phyloP scores from a whole-genome alignment of 2,797 vertebrate species.

The Centroberyx gerrardi region DNA sequence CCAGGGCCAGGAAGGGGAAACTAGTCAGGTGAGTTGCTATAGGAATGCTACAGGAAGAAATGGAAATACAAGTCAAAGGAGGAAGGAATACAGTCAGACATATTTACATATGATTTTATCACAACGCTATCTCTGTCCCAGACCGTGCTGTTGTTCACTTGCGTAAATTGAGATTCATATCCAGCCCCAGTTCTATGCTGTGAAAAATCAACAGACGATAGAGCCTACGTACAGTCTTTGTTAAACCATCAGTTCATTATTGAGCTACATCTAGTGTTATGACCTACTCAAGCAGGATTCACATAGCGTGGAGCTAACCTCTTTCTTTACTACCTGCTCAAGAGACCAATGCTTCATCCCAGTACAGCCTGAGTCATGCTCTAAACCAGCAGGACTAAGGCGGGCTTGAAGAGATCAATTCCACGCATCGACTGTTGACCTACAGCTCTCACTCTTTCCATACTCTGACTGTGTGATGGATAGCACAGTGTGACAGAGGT shows the following conservation, averaged over 20 bases:
- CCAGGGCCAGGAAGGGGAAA: slow-evolving; percentile 31
- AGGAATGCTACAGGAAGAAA: slow-evolving; percentile 75
- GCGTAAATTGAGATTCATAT: slow-evolving; percentile 67
- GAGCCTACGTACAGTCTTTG: slow-evolving; percentile 46
- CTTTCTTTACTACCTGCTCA: slow-evolving; percentile 47
- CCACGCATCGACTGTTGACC: slow-evolving; percentile 56
- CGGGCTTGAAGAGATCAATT: slow-evolving; percentile 57
- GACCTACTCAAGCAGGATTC: slow-evolving; percentile 56
- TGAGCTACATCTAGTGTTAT: slow-evolving; percentile 66
- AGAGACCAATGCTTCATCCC: slow-evolving; percentile 35
- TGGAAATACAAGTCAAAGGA: slow-evolving; percentile 57
- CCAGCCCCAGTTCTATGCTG: slow-evolving; percentile 44
- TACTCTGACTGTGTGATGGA: slow-evolving; percentile 75
- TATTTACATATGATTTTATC: slow-evolving; percentile 70
- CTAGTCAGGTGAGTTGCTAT: slow-evolving; percentile 61
- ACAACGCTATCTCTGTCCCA: slow-evolving; percentile 51
- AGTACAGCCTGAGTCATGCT: slow-evolving; percentile 50
- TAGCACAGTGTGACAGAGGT: slow-evolving; percentile 80
- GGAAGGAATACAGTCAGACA: slow-evolving; percentile 49
- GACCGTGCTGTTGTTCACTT: slow-evolving; percentile 62
- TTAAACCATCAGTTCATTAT: slow-evolving; percentile 60
- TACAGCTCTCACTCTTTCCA: slow-evolving; percentile 60
- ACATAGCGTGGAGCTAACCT: slow-evolving; percentile 38
- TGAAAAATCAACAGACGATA: slow-evolving; percentile 50
- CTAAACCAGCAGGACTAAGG: slow-evolving; percentile 55